Evolutionary conservation across 2,113 vertebrate genomes (phyloP).

Genomic region (Crotalus horridus): DNA sequence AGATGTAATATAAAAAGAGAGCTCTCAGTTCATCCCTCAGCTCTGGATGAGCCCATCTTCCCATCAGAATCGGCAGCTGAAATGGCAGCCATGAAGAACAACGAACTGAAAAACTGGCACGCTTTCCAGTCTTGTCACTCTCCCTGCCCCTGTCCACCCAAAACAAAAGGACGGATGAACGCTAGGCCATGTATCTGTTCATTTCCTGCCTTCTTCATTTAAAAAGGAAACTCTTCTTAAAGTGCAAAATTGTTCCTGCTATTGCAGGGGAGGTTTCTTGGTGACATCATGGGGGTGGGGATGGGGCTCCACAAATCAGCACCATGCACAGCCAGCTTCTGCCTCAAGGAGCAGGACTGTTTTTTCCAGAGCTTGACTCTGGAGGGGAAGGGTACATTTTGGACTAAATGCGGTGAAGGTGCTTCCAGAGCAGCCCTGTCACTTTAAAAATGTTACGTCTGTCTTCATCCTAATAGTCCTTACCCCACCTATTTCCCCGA

Average conservation of each 20-base stretch:
- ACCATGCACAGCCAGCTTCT: conserved; percentile 2
- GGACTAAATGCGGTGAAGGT: conserved; percentile 14
- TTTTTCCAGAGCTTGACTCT: neutral
- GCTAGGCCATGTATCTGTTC: neutral
- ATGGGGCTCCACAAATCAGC: conserved; percentile 11
- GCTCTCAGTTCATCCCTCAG: neutral
- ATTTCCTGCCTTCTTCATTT: neutral
- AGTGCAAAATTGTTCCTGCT: conserved; percentile 22
- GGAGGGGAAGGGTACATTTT: conserved; percentile 16
- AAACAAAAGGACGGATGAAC: neutral
- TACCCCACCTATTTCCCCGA: conserved; percentile 51
- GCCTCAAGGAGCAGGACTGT: neutral
- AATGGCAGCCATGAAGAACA: neutral
- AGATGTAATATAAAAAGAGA: conserved; percentile 23
- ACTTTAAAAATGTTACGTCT: conserved; percentile 20
- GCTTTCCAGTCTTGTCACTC: conserved; percentile 24
- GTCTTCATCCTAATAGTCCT: conserved; percentile 46
- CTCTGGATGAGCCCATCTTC: neutral
- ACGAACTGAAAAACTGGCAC: neutral
- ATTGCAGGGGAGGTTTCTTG: neutral
- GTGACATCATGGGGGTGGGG: neutral
- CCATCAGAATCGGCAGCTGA: neutral
- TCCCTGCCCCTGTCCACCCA: neutral
- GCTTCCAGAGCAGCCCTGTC: conserved; percentile 8
- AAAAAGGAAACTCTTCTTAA: conserved; percentile 3